Evolutionary conservation across 2,797 vertebrate genomes (phyloP), one percentile per base, ranked within the genome.

Genomic region (Trachurus trachurus): DNA sequence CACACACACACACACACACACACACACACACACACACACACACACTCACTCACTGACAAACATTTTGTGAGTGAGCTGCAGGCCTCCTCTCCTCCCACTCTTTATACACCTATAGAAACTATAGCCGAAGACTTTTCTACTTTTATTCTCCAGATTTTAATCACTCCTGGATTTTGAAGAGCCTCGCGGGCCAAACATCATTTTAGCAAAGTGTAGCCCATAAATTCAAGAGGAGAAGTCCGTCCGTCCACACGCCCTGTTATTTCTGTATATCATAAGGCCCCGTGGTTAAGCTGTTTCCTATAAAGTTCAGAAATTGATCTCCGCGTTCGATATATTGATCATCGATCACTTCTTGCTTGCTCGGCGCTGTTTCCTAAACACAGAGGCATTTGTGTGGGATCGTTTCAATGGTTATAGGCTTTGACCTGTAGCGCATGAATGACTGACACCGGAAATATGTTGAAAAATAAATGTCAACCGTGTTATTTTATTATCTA

Each of bases 321-420:
- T 88, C 66, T 40, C 15, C 5, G 6, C 34, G 49, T 69, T 93
- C 90, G 52, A 92, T 92, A 40, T 85, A 93, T 93, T 19, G 91
- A 93, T 90, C 83, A 74, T 83, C 85, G 85, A 93, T 93, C 71
- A 71, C 80, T 81, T 89, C 78, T 74, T 65, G 77, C 64, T 61
- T 75, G 22, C 66, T 86, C 71, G 42, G 45, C 54, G 53, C 56
- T 49, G 78, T 88, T 85, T 84, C 82, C 82, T 84, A 77, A 89
- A 84, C 79, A 84, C 78, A 49, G 74, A 83, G 73, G 70, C 82
- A 26, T 88, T 85, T 79, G 74, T 79, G 75, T 71, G 74, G 26
- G 80, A 60, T 85, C 66, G 72, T 80, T 80, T 74, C 57, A 13
- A 63, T 21, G 59, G 26, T 68, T 58, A 42, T 58, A 42, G 68